phyloP scores from a whole-genome alignment of 2,113 vertebrate genomes.

The Thinocorus orbignyianus region DNA sequence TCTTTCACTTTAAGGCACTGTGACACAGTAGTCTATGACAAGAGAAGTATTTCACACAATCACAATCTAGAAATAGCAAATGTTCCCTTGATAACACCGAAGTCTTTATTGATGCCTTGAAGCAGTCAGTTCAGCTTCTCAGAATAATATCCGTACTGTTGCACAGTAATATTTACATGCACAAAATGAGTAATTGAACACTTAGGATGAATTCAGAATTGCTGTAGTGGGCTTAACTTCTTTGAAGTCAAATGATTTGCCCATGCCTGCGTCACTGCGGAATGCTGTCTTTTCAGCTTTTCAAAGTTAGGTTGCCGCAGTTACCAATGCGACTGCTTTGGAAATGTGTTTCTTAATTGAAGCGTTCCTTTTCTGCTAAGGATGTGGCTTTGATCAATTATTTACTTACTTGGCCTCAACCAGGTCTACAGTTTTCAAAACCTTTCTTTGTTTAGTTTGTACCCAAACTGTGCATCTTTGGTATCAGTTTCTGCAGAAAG shows the following conservation, averaged over 20 bases:
- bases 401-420: neutral
- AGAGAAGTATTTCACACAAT: neutral
- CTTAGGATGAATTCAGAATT: neutral
- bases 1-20: neutral
- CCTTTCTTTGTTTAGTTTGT: neutral
- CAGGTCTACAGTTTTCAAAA: neutral
- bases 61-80: neutral
- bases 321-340: neutral
- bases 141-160: neutral
- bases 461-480: neutral
- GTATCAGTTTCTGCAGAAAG: neutral
- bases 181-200: neutral
- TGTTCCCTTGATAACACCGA: neutral
- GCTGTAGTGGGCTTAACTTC: neutral
- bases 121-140: neutral
- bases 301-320: neutral
- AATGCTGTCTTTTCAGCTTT: neutral
- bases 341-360: neutral
- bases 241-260: neutral
- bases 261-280: accelerated
- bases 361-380: neutral
- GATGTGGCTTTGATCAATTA: neutral
- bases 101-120: neutral
- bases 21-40: neutral
- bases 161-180: neutral